Evolutionary conservation across 2,888 invertebrate genomes (phyloP).

Genomic region (Anarsia innoxiella): DNA sequence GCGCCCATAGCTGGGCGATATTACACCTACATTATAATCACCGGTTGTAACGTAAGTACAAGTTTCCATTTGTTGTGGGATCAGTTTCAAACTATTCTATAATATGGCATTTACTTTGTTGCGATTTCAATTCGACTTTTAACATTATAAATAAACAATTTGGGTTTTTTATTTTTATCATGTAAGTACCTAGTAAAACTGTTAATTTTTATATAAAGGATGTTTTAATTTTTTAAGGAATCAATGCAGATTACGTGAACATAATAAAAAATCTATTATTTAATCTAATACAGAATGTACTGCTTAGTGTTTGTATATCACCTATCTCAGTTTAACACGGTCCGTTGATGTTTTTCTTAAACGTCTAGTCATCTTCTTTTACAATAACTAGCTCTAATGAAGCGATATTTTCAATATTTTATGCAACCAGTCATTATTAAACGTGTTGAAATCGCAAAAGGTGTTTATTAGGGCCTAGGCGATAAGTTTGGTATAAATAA

Average conservation of each 20-base stretch:
- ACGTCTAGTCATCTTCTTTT: too few species aligned
- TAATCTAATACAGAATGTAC: too few species aligned
- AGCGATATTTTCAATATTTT: too few species aligned
- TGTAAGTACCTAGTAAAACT: not conserved
- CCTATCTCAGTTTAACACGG: too few species aligned
- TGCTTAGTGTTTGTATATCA: too few species aligned
- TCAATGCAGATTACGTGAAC: too few species aligned
- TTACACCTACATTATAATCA: slow-evolving; percentile 33
- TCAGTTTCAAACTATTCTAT: slow-evolving; percentile 54
- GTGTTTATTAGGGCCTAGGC: slow-evolving; percentile 65
- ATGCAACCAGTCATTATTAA: too few species aligned
- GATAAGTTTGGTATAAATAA: slow-evolving; percentile 58
- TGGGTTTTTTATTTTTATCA: not conserved
- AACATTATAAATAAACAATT: not conserved
- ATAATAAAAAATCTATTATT: too few species aligned
- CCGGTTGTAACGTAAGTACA: slow-evolving; percentile 59
- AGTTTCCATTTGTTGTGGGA: slow-evolving; percentile 62
- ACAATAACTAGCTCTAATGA: too few species aligned
- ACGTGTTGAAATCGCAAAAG: slow-evolving; percentile 53
- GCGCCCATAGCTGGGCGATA: slow-evolving; percentile 39
- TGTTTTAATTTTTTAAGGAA: too few species aligned
- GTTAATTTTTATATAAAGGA: too few species aligned
- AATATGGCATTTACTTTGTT: slow-evolving; percentile 42
- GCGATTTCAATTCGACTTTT: slow-evolving; percentile 35
- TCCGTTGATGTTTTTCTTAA: too few species aligned